These are phyloP conservation scores for Tenthredo mesomela DNA, from an alignment of 2,888 invertebrate genomes.

Conservation along the genomic window DNA sequence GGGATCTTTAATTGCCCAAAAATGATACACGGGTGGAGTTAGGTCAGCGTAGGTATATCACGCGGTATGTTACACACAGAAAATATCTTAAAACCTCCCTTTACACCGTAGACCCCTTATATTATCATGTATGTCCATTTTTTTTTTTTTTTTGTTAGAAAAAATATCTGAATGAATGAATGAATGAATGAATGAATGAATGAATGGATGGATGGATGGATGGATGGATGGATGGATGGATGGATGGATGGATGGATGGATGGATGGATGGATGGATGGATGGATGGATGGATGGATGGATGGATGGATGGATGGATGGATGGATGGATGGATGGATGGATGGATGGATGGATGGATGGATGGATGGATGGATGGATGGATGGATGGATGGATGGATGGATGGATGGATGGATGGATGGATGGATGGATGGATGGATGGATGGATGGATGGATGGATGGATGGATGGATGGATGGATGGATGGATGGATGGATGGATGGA, in stretches of 20 bases:
- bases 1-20: conserved; percentile 10
- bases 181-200: not conserved
- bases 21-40: not conserved
- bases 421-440: not conserved
- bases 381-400: not conserved
- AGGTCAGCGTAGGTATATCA: not conserved
- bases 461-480: not conserved
- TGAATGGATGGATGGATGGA: not conserved
- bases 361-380: not conserved
- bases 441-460: not conserved
- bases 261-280: not conserved
- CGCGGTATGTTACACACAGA: not conserved
- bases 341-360: not conserved
- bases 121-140: no score
- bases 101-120: no score
- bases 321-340: not conserved
- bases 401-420: not conserved
- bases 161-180: not conserved
- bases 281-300: no score
- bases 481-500: not conserved
- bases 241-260: not conserved
- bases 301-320: no score
- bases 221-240: not conserved
- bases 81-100: not conserved
- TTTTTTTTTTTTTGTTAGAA: not conserved